phyloP scores from a whole-genome alignment of 2,113 vertebrate genomes.

The Pontoporia blainvillei region DNA sequence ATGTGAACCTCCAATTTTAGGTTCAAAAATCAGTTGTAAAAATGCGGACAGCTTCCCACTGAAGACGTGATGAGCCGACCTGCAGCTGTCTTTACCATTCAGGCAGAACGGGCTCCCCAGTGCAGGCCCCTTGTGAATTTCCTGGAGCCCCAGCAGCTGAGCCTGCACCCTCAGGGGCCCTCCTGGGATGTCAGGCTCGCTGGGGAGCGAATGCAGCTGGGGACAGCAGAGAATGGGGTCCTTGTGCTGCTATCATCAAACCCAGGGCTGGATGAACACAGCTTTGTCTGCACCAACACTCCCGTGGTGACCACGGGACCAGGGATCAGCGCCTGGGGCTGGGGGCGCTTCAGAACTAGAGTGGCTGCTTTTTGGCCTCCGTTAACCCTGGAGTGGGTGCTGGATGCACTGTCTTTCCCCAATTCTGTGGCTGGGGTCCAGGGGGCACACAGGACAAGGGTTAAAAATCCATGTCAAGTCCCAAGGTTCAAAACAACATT shows the following conservation, averaged over 20 bases:
- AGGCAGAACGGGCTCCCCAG: background rate
- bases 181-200: slow-evolving; percentile 50
- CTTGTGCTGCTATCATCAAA: slow-evolving; percentile 60
- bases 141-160: slow-evolving; percentile 27
- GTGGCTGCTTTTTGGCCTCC: background rate
- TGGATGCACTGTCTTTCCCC: background rate
- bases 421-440: background rate
- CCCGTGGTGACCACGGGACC: slow-evolving; percentile 56
- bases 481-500: background rate
- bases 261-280: slow-evolving; percentile 50
- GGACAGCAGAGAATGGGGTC: slow-evolving; percentile 61
- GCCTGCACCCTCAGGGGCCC: background rate
- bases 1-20: background rate
- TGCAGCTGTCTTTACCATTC: background rate
- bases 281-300: slow-evolving; percentile 66
- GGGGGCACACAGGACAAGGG: background rate
- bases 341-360: background rate
- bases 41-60: background rate
- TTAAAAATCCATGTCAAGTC: background rate
- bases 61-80: background rate
- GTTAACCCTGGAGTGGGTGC: slow-evolving; percentile 44
- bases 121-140: background rate
- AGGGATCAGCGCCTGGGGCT: background rate
- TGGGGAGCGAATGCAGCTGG: slow-evolving; percentile 69
- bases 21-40: slow-evolving; percentile 25